Conservation (phyloP, 2,797 vertebrate genomes). For the Trachurus trachurus region DNA sequence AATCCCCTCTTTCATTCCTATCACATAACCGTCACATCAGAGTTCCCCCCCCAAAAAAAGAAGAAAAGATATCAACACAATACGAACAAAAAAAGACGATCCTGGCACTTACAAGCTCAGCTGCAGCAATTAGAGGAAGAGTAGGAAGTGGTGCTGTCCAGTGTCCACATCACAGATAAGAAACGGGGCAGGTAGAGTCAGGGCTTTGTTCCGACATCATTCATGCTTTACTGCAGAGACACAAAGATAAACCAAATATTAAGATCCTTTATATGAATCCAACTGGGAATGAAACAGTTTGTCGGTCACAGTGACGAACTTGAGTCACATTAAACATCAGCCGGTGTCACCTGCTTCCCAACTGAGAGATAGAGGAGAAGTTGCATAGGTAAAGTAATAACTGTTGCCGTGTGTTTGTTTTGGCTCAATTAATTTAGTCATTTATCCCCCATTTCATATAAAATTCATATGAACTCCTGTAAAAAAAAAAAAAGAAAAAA, state of each 20-base stretch:
- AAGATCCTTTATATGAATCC: conserved; percentile 36
- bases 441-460: conserved; percentile 19
- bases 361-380: not conserved
- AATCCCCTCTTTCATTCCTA: not conserved
- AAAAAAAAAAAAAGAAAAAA: conserved; percentile 4
- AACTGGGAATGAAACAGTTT: conserved; percentile 16
- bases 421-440: conserved; percentile 12
- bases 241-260: not conserved
- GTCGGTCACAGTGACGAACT: not conserved
- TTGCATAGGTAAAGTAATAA: conserved; percentile 16
- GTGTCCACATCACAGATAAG: not conserved
- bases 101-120: conserved; percentile 31
- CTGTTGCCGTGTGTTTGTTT: conserved; percentile 24
- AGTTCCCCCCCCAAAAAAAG: conserved; percentile 21
- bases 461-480: not conserved
- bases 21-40: not conserved
- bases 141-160: conserved; percentile 29
- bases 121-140: not conserved
- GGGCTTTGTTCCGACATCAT: conserved; percentile 4
- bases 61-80: too few species aligned
- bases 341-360: conserved; percentile 29
- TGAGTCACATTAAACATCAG: conserved; percentile 18
- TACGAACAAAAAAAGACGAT: conserved; percentile 43
- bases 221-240: conserved; percentile 21
- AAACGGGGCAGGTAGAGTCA: not conserved